A percentile compares a stretch with the other conserved stretches of the same genome.
Evolutionary conservation across 2,797 vertebrate genomes (phyloP).

Genomic region (Antrozous pallidus): DNA sequence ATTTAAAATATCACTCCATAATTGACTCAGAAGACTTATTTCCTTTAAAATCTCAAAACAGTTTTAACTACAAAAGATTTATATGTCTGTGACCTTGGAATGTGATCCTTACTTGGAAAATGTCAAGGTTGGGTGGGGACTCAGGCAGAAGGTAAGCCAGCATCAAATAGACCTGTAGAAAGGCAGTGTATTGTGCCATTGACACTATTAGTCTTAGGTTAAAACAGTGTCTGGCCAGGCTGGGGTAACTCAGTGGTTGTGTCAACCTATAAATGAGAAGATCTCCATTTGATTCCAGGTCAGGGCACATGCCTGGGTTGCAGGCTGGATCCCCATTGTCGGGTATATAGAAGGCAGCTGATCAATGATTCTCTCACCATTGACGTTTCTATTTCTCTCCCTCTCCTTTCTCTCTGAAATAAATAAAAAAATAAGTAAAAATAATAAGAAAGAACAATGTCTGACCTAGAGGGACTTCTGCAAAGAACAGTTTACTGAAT

Average conservation of each 20-base stretch:
- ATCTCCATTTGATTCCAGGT: too few relatives aligned
- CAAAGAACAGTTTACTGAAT: background rate
- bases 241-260: too few relatives aligned
- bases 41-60: background rate
- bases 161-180: background rate
- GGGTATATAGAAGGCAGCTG: too few relatives aligned
- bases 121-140: background rate
- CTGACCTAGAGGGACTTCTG: background rate
- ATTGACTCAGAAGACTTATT: background rate
- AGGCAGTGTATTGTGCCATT: background rate
- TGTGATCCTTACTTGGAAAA: slow-evolving; percentile 26
- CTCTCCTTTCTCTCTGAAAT: too few relatives aligned
- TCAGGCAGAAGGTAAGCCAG: background rate
- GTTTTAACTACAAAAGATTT: background rate
- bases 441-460: background rate
- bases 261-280: too few relatives aligned
- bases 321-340: too few relatives aligned
- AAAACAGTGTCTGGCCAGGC: background rate
- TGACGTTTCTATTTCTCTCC: too few relatives aligned
- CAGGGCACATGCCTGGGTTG: too few relatives aligned
- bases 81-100: background rate
- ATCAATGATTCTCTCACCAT: too few relatives aligned
- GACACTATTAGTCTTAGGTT: background rate
- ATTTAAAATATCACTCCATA: background rate
- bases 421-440: too few relatives aligned